Evolutionary conservation across 1,140 invertebrate species (phyloP).

Genomic region (Pogonomyrmex californicus): DNA sequence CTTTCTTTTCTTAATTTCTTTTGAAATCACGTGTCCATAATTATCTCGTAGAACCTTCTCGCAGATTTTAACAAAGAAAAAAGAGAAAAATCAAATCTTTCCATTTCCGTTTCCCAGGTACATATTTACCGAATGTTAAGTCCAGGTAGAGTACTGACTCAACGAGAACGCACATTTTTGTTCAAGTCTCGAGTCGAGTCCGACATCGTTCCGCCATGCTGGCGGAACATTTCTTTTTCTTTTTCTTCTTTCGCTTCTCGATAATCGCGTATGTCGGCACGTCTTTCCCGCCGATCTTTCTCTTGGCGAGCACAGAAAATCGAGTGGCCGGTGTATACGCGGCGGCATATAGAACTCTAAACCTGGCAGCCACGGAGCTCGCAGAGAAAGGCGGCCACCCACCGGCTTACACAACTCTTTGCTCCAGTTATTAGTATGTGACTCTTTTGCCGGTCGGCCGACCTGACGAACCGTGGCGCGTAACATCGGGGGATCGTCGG

Average conservation of each 20-base stretch:
- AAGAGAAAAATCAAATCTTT: constrained; percentile 9
- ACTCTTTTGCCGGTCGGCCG: constrained; percentile 56
- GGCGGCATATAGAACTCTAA: constrained; percentile 40
- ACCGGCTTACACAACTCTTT: constrained; percentile 74
- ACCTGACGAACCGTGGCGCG: constrained; percentile 65
- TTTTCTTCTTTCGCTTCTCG: not conserved
- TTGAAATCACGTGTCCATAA: not conserved
- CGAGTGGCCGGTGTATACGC: constrained; percentile 52
- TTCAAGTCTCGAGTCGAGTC: not conserved
- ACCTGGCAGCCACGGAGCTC: constrained; percentile 46
- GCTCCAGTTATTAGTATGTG: constrained; percentile 76
- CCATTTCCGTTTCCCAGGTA: not conserved
- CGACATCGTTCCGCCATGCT: not conserved
- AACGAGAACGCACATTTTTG: not conserved
- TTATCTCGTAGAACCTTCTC: not conserved
- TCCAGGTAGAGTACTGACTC: not conserved
- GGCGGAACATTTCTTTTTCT: not conserved
- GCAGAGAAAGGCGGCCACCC: constrained; percentile 76
- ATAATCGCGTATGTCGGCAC: constrained; percentile 1
- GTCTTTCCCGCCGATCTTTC: constrained; percentile 17
- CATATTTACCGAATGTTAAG: not conserved
- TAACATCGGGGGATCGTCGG: constrained; percentile 44
- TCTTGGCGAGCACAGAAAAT: constrained; percentile 23
- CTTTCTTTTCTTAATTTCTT: not conserved
- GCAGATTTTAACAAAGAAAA: not conserved